Evolutionary conservation across 2,888 invertebrate species (phyloP), one percentile per base, ranked within the genome.

Genomic region (Epinotia demarniana): DNA sequence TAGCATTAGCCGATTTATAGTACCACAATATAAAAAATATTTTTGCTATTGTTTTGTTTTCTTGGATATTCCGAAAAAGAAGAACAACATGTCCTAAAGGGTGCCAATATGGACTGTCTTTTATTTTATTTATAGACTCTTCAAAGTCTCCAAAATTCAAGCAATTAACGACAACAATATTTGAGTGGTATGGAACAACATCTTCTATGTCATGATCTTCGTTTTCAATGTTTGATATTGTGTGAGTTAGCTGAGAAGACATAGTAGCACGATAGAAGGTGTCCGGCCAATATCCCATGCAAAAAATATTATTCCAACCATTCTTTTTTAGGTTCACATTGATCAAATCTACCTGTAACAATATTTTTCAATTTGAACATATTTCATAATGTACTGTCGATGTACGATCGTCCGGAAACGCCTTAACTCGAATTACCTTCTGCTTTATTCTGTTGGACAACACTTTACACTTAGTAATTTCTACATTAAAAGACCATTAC

Each of bases 21-120:
- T 86, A 92, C 92, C 92, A 92, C 49, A 90, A 81, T 43, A 83
- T 85, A 68, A 86, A 92, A 77, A 90, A 91, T 76, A 92, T 79
- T 79, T 84, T 88, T 4, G 90, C 86, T 13, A 88, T 75, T 3
- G 78, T 77, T 60, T 80, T 77, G 46, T 78, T 80, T 12, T 84
- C 77, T 33, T 78, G 79, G 19, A 78, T 39, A 23, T 78, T 78
- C n/a, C 87, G 87, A 66, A 86, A 88, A 75, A 89, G 87, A 9
- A 92, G 61, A 61, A 92, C 80, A 6, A 91, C 78, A 55, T 90
- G 86, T 6, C 91, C 80, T 6, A 82, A 84, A 6, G 92, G 87
- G 79, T 92, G 88, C 90, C 91, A 92, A 77, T 89, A 89, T 0
- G 89, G 85, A 1, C 83, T 79, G 9, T 74, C 78, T 55, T 84